These are phyloP conservation scores for Melanotaenia duboulayi DNA, from an alignment of 2,113 vertebrate genomes.

Conservation along the genomic window DNA sequence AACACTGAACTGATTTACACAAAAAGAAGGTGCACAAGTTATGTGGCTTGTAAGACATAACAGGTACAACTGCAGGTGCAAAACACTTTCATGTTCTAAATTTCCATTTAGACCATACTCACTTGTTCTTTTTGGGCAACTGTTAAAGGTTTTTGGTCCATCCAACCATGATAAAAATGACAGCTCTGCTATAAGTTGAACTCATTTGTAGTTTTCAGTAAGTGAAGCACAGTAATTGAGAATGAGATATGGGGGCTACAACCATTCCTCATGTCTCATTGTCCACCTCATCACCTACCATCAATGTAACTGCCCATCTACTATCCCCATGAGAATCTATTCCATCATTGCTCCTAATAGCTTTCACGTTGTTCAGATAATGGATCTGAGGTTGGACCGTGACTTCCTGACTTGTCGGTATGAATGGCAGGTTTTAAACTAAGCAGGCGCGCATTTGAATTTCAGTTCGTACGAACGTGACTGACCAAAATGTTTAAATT, in stretches of 20 bases:
- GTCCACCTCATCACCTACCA: conserved; percentile 73
- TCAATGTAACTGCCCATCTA: conserved; percentile 72
- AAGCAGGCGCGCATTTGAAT: conserved; percentile 4
- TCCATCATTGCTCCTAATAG: conserved; percentile 72
- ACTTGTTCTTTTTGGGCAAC: conserved; percentile 21
- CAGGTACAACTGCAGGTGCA: conserved; percentile 7
- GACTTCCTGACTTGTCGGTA: conserved; percentile 31
- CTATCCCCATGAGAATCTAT: conserved; percentile 65
- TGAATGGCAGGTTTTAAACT: conserved; percentile 47
- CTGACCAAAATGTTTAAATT: background rate
- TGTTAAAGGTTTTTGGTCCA: conserved; percentile 48
- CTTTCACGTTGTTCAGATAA: conserved; percentile 69
- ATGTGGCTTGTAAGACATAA: conserved; percentile 5
- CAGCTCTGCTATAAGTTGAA: conserved; percentile 57
- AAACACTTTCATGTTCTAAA: conserved; percentile 22
- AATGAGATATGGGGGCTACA: conserved; percentile 62
- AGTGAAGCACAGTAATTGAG: conserved; percentile 54
- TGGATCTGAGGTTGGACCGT: conserved; percentile 54
- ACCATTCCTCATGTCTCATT: conserved; percentile 65
- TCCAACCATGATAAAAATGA: conserved; percentile 55
- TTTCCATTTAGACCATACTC: conserved; percentile 5
- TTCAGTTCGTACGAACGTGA: background rate
- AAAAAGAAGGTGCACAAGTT: background rate
- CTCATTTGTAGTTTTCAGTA: conserved; percentile 67
- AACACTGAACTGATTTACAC: background rate